Conservation (phyloP, 2,797 vertebrate genomes). For the Pipistrellus pipistrellus region DNA sequence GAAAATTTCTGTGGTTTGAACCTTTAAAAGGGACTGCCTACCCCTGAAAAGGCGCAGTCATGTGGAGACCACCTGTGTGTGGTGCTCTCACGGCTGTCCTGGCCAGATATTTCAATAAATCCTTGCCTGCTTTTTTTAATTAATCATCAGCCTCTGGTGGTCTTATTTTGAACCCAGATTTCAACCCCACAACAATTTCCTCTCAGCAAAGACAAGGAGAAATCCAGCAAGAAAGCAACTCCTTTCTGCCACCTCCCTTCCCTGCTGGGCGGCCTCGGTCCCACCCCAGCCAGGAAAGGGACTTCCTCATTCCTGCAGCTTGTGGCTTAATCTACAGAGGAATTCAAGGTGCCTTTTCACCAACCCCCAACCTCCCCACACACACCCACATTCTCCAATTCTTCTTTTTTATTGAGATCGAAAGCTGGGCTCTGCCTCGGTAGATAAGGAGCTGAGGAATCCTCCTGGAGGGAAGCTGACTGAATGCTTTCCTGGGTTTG, state of each 20-base stretch:
- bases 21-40: too few species aligned
- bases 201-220: neutral
- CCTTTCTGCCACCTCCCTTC: neutral
- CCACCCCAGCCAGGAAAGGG: neutral
- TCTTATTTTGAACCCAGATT: too few species aligned
- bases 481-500: neutral
- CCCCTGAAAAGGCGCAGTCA: too few species aligned
- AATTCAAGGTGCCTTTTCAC: neutral
- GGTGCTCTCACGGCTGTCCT: too few species aligned
- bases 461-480: neutral
- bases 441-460: neutral
- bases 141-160: too few species aligned
- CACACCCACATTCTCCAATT: neutral
- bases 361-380: neutral
- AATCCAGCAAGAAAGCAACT: neutral
- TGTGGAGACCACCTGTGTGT: too few species aligned
- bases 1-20: too few species aligned
- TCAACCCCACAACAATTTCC: neutral
- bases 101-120: too few species aligned
- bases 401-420: neutral
- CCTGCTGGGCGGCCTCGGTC: neutral
- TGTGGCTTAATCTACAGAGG: slow-evolving; percentile 16
- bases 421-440: neutral
- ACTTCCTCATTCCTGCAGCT: slow-evolving; percentile 77
- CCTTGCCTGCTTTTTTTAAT: too few species aligned